Conservation (phyloP, 2,888 invertebrate species). For the Bombylius discolor region DNA sequence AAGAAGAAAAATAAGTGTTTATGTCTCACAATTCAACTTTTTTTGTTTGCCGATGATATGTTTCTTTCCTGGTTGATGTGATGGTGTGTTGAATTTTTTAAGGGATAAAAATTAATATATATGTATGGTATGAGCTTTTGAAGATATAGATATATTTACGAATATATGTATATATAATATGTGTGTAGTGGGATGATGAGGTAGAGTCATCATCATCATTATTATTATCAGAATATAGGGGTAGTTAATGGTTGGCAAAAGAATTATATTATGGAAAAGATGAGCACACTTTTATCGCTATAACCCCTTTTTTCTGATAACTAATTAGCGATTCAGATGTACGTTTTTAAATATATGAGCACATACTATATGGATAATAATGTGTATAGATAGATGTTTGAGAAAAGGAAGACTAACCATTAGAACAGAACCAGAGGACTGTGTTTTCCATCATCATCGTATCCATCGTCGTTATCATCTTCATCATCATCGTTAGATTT, state of each 20-base stretch:
- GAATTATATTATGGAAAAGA: neutral
- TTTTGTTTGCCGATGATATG: too few relatives aligned
- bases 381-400: neutral
- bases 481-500: neutral
- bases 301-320: conserved; percentile 7
- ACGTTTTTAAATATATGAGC: neutral
- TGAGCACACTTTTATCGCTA: conserved; percentile 5
- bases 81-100: too few relatives aligned
- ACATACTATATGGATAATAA: neutral
- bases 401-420: neutral
- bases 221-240: too few relatives aligned
- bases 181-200: neutral
- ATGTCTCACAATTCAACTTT: too few relatives aligned
- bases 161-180: neutral
- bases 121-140: too few relatives aligned
- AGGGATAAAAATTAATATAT: too few relatives aligned
- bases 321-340: conserved; percentile 10
- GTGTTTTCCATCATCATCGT: neutral
- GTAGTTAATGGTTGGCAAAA: neutral
- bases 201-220: neutral
- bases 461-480: neutral
- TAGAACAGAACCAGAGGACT: neutral
- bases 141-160: neutral
- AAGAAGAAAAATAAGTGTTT: too few relatives aligned
- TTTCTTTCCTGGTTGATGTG: too few relatives aligned